Base-by-base conservation (phyloP, 2,888 invertebrate species). In the Lypha dubia region DNA sequence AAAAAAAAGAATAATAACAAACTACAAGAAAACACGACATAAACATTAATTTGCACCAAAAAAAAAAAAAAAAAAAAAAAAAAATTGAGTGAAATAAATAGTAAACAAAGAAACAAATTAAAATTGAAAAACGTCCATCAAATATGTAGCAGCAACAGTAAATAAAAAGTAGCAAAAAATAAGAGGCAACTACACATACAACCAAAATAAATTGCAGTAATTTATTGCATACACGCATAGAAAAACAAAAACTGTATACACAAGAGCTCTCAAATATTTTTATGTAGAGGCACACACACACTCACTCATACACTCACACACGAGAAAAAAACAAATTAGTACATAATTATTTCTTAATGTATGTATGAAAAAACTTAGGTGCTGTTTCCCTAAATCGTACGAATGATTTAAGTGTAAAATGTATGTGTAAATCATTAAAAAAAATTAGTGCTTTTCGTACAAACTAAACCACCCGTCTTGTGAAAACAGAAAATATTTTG, bases 131-230 rank as follows among this genome's bases (percentile, higher is more conserved):
- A 76, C 87, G 87, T 86, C 86, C 88, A 89, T 89, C 67, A 89
- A 90, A 80, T 83, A n/a, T n/a, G n/a, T n/a, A 79, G 83, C 68
- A 58, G 79, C 67, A 80, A 77, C 60, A 20, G 44, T 41, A 53
- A 22, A 3, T 22, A 65, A 20, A 76, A 20, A 76, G 44, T 38
- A 13, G 38, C 41, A 79, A 17, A 35, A 28, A n/a, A 63, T 9
- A 44, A 20, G n/a, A 22, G n/a, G 15, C 28, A 35, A 9, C n/a
- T 17, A 1, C 32, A 35, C 28, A 63, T 17, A 74, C 81, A 83
- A 70, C 83, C 71, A 76, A 81, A 77, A 89, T 89, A 89, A 89
- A 89, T 89, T 89, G 88, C 90, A 86, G 89, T 89, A 90, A 90
- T 90, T 90, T 89, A 86, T 88, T 58, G 62, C 44, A 62, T 3